Evolutionary conservation across 2,888 invertebrate species (phyloP).

Genomic region (Anarsia innoxiella): DNA sequence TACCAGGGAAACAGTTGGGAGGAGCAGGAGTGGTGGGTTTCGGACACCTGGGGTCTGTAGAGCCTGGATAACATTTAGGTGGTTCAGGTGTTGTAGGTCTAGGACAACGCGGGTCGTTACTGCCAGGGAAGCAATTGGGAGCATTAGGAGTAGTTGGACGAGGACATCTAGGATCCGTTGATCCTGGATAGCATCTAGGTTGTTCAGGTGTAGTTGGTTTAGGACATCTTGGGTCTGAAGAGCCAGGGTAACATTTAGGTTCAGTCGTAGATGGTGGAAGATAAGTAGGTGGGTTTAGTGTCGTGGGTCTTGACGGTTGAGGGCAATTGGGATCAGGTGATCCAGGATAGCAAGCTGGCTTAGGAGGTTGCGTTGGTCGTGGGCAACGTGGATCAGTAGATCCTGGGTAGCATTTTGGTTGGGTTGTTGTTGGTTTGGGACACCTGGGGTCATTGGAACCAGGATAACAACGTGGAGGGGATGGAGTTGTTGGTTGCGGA

Average conservation of each 20-base stretch:
- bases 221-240: slow-evolving; percentile 28
- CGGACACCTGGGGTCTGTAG: slow-evolving; percentile 30
- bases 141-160: slow-evolving; percentile 23
- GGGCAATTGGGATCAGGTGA: slow-evolving; percentile 34
- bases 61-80: slow-evolving; percentile 28
- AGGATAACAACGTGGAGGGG: slow-evolving; percentile 26
- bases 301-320: slow-evolving; percentile 27
- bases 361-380: slow-evolving; percentile 20
- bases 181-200: slow-evolving; percentile 33
- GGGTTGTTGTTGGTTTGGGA: slow-evolving; percentile 30
- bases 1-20: slow-evolving; percentile 19
- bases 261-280: slow-evolving; percentile 21
- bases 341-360: slow-evolving; percentile 28
- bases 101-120: slow-evolving; percentile 36
- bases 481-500: slow-evolving; percentile 27
- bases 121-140: slow-evolving; percentile 25
- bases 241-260: slow-evolving; percentile 32
- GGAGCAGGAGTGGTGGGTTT: slow-evolving; percentile 23
- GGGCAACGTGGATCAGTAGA: slow-evolving; percentile 28
- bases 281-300: slow-evolving; percentile 21
- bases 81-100: slow-evolving; percentile 28
- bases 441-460: slow-evolving; percentile 31
- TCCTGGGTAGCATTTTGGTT: slow-evolving; percentile 30
- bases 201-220: slow-evolving; percentile 23
- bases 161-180: slow-evolving; percentile 32